A percentile compares a stretch with the other conserved stretches of the same genome.
phyloP scores from a whole-genome alignment of 2,113 vertebrate genomes.

The Grus americana region DNA sequence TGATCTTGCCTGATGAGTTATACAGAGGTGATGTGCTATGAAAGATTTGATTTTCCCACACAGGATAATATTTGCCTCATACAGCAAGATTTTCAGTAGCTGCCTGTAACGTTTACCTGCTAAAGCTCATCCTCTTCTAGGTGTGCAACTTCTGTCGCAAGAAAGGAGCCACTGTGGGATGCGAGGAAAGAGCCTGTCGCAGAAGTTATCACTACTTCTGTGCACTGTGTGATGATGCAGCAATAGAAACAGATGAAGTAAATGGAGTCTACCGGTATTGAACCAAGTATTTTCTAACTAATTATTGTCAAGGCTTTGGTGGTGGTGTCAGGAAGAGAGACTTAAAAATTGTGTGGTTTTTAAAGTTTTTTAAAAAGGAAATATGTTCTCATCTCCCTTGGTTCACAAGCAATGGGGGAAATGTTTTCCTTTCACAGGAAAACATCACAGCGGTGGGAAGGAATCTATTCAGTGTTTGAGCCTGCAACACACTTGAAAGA shows the following conservation, averaged over 20 bases:
- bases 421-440: background rate
- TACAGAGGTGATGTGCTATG: rapidly evolving
- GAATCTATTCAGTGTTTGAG: background rate
- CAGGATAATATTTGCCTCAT: background rate
- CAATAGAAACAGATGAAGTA: conserved; percentile 23
- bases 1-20: background rate
- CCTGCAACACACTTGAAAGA: background rate
- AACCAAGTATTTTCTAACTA: background rate
- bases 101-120: background rate
- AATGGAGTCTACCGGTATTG: conserved; percentile 72
- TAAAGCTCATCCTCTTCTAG: conserved; percentile 10
- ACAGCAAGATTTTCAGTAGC: background rate
- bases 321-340: background rate
- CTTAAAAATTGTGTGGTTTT: background rate
- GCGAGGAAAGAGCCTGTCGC: conserved; percentile 64
- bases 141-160: conserved; percentile 64
- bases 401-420: background rate
- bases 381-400: background rate
- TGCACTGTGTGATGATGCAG: conserved; percentile 43
- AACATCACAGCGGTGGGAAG: background rate
- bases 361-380: background rate
- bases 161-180: conserved; percentile 77
- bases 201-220: conserved; percentile 78
- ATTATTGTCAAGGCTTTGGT: background rate
- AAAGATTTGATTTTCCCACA: background rate